Percentiles rank a stretch among this genome's conserved stretches.
phyloP scores from a whole-genome alignment of 2,113 vertebrate genomes.

The Formicarius rufipectus region DNA sequence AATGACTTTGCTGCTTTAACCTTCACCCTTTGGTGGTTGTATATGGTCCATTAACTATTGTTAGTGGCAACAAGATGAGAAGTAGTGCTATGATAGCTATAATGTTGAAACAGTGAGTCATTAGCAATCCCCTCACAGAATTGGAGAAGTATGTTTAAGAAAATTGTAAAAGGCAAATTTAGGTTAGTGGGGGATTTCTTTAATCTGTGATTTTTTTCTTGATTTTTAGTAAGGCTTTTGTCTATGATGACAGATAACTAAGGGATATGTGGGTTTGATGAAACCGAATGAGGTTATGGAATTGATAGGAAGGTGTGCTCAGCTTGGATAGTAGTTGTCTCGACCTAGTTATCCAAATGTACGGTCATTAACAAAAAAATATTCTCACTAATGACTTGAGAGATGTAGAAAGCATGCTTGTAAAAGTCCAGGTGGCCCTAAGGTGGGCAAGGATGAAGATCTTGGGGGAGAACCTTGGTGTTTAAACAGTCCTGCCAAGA shows the following conservation, averaged over 20 bases:
- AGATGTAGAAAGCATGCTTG: neutral
- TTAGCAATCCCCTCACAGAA: neutral
- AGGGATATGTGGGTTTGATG: neutral
- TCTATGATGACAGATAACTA: neutral
- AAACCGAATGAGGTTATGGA: neutral
- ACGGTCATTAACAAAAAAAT: neutral
- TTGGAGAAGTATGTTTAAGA: neutral
- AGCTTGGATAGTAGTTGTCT: neutral
- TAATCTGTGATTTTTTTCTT: neutral
- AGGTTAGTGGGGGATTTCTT: neutral
- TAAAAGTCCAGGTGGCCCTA: neutral
- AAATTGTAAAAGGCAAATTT: neutral
- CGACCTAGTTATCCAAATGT: neutral
- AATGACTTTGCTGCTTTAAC: neutral
- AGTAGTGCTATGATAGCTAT: neutral
- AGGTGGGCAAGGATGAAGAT: neutral
- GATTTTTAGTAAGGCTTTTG: neutral
- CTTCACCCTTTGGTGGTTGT: neutral
- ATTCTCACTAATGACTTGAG: neutral
- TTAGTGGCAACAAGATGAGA: neutral
- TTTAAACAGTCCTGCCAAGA: neutral
- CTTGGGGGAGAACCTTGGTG: fast-evolving
- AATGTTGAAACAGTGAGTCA: neutral
- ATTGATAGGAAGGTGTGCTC: neutral
- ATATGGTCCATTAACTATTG: neutral